Evolutionary conservation across 2,888 invertebrate species (phyloP).

Genomic region (Drosophila fungiperda): DNA sequence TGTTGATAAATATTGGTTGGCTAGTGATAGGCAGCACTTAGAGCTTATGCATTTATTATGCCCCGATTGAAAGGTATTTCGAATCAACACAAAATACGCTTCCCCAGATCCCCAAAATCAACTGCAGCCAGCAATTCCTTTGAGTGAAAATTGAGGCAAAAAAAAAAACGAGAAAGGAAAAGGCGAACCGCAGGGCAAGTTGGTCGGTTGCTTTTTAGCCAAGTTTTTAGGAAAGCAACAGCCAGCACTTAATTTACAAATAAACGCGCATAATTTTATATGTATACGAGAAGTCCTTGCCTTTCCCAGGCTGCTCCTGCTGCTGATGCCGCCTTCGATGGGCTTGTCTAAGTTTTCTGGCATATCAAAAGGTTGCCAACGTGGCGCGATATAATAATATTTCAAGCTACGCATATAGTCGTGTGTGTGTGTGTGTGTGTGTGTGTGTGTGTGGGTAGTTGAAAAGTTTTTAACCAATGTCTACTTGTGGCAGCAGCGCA

Average conservation of each 20-base stretch:
- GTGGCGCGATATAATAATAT: constrained; percentile 80
- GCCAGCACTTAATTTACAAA: constrained; percentile 82
- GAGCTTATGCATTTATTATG: constrained; percentile 70
- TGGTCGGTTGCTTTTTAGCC: constrained; percentile 38
- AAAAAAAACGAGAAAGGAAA: not conserved
- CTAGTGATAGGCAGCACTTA: constrained; percentile 63
- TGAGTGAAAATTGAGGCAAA: constrained; percentile 56
- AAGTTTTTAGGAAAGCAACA: constrained; percentile 60
- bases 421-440: constrained; percentile 12
- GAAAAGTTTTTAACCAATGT: constrained; percentile 79
- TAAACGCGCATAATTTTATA: constrained; percentile 82
- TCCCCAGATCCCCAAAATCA: constrained; percentile 31
- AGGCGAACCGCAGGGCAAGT: constrained; percentile 66
- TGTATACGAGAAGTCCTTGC: constrained; percentile 63
- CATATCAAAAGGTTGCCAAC: constrained; percentile 80
- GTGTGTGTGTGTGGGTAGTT: constrained; percentile 53
- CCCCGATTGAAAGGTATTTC: constrained; percentile 43
- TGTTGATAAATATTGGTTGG: constrained; percentile 32
- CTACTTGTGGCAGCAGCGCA: constrained; percentile 72
- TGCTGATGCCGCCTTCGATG: constrained; percentile 7
- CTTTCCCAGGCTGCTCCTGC: constrained; percentile 22
- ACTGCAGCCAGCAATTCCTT: constrained; percentile 60
- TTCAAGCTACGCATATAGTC: constrained; percentile 61
- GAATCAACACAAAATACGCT: constrained; percentile 12
- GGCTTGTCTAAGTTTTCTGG: constrained; percentile 70